Conservation (phyloP, 2,888 invertebrate genomes). For the Scelioninae gen. 1 region DNA sequence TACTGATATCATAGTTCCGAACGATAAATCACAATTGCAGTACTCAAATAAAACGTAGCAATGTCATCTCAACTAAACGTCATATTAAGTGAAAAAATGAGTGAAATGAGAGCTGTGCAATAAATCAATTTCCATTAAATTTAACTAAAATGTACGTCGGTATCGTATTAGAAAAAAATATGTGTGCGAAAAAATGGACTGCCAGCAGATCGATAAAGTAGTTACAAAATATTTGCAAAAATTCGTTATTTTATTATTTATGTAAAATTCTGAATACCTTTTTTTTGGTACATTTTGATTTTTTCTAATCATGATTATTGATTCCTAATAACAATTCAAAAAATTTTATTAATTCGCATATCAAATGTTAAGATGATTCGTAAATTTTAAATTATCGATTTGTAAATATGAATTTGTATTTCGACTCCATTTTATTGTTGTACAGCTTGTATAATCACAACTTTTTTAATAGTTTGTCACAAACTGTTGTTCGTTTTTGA, state of each 20-base stretch:
- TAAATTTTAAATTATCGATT: conserved; percentile 26
- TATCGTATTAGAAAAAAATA: conserved; percentile 30
- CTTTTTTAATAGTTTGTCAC: background rate
- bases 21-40: too few species aligned
- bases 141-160: conserved; percentile 21
- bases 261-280: background rate
- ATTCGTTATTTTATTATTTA: background rate
- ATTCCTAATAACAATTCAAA: too few species aligned
- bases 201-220: background rate
- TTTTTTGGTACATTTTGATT: conserved; percentile 2
- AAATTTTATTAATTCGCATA: too few species aligned
- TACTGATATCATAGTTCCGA: background rate
- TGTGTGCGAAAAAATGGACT: conserved; percentile 17
- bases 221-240: background rate
- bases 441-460: conserved; percentile 11
- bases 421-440: conserved; percentile 8
- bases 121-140: conserved; percentile 33
- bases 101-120: conserved; percentile 28
- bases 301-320: background rate
- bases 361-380: conserved; percentile 15
- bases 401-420: conserved; percentile 48
- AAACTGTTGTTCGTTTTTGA: conserved; percentile 31
- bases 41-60: conserved; percentile 1
- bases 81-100: background rate
- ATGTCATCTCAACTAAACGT: background rate